Evolutionary conservation across 2,113 vertebrate genomes (phyloP).

Genomic region (Morone chrysops): DNA sequence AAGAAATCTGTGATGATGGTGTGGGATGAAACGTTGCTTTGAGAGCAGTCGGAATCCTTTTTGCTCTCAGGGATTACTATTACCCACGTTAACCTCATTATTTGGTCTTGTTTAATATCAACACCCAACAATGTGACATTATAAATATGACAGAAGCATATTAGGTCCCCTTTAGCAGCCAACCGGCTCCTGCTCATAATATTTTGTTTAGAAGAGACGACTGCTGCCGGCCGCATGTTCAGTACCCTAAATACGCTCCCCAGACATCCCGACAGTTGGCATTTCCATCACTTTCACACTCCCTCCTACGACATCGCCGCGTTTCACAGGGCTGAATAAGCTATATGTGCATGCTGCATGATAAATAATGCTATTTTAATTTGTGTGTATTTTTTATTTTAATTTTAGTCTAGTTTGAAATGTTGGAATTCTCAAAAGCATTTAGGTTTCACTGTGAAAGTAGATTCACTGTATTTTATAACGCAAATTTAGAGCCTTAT

Average conservation of each 20-base stretch:
- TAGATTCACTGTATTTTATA: not conserved
- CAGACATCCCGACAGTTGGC: not conserved
- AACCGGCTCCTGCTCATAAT: not conserved
- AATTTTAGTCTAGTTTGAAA: not conserved
- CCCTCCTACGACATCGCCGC: not conserved
- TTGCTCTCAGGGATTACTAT: too few relatives aligned
- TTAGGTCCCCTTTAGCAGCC: not conserved
- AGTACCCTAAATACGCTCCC: not conserved
- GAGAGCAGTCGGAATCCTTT: too few relatives aligned
- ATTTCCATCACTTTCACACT: not conserved
- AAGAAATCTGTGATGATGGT: too few relatives aligned
- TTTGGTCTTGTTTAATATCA: too few relatives aligned
- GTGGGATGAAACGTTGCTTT: too few relatives aligned
- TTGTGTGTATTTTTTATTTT: not conserved
- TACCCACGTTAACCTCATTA: too few relatives aligned
- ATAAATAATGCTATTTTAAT: not conserved
- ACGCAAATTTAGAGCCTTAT: not conserved
- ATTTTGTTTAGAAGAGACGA: not conserved
- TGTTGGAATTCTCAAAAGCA: not conserved
- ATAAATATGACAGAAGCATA: too few relatives aligned
- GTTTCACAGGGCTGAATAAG: not conserved
- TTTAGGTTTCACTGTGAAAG: not conserved
- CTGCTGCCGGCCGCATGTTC: not conserved
- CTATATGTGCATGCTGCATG: not conserved
- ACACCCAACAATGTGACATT: too few relatives aligned